Evolutionary conservation across 2,888 invertebrate genomes (phyloP).

Genomic region (Apantesis nais): DNA sequence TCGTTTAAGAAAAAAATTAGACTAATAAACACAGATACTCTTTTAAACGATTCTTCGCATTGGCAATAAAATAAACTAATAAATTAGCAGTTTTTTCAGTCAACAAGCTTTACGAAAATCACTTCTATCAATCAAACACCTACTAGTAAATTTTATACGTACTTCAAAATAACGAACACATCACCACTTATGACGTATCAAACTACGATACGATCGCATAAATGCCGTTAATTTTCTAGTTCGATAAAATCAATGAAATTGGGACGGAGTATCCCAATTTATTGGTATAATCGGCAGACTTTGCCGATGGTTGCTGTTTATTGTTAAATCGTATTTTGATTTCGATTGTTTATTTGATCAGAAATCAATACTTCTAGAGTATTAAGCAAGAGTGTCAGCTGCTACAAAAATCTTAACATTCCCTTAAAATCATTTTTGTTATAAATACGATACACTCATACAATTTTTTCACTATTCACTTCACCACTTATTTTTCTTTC

Average conservation of each 20-base stretch:
- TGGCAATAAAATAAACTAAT: too few relatives aligned
- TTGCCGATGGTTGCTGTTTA: too few relatives aligned
- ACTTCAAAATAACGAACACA: constrained; percentile 45
- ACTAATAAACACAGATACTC: too few relatives aligned
- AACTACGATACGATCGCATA: constrained; percentile 39
- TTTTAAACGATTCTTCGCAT: too few relatives aligned
- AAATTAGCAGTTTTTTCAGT: constrained; percentile 2
- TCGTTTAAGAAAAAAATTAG: too few relatives aligned
- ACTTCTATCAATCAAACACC: constrained; percentile 15
- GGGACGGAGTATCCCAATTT: too few relatives aligned
- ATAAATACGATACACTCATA: not conserved
- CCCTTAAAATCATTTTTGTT: not conserved
- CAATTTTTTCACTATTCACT: not conserved
- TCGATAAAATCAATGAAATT: constrained; percentile 40
- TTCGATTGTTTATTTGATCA: too few relatives aligned
- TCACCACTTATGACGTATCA: constrained; percentile 61
- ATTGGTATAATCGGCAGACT: too few relatives aligned
- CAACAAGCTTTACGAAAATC: constrained; percentile 11
- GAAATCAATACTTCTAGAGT: too few relatives aligned
- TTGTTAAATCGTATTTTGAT: too few relatives aligned
- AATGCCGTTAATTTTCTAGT: too few relatives aligned
- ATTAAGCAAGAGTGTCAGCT: too few relatives aligned
- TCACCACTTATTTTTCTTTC: not conserved
- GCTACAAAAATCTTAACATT: not conserved
- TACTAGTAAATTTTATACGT: constrained; percentile 28